Base-by-base conservation (phyloP, 1,140 invertebrate genomes). In the Drosophila carrolli region DNA sequence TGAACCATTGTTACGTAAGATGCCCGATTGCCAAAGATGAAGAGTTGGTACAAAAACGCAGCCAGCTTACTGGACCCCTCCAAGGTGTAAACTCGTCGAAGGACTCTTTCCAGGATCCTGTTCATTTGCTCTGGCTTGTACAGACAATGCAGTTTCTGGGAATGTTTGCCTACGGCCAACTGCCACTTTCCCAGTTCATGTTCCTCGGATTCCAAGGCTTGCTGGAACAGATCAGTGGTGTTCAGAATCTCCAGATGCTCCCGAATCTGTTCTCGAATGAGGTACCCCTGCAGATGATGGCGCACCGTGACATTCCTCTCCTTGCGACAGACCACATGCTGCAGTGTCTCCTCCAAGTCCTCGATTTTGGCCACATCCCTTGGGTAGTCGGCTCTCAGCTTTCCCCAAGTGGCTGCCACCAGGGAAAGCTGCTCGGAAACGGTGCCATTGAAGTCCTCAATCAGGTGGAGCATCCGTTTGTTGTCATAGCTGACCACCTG, bases 181-280 rank as follows among this genome's bases (percentile, higher is more conserved):
- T 76, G 75, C 73, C 73, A 77, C 5, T 76, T 76, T 9, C 73
- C 73, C 35, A 40, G 40, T 1, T 77, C 62, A 6, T 76, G 73
- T 1, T 76, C 73, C 23, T 75, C 55, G 0, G 73, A 56, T n/a
- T 23, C 19, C 44, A 77, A 7, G 5, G 75, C 75, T 11, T n/a
- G 2, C 4, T 13, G 40, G 11, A 77, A 76, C 0, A 77, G 7
- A 3, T 29, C 56, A 2, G 73, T 76, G 13, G 40, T 62, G n/a
- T 77, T 76, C 0, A 57, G 4, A 9, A 60, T 8, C 44, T 60
- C 57, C 29, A 77, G 10, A 53, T 77, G 73, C 32, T 77, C 63
- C 0, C 51, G 62, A 4, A 77, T 77, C 13, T 35, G 50, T 11
- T 77, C 73, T 16, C 63, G 10, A n/a, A 77, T 54, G 13, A 77